Conservation (phyloP, 2,113 vertebrate species). For the Thinocorus orbignyianus region DNA sequence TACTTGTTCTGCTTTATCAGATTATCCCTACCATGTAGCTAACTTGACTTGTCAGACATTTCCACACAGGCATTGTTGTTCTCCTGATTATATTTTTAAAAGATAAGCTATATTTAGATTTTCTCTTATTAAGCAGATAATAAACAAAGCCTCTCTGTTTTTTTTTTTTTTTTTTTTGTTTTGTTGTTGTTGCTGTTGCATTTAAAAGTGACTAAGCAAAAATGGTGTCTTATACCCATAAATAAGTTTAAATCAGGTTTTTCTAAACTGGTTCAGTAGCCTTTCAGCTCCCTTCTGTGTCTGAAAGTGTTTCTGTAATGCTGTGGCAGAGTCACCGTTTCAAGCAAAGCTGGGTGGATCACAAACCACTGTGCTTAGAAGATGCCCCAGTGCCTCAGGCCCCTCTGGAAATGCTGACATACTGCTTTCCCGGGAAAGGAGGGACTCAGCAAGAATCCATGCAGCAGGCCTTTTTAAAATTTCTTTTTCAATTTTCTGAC, state of each 20-base stretch:
- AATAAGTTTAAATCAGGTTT: background rate
- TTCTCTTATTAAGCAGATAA: background rate
- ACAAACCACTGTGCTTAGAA: background rate
- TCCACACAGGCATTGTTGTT: background rate
- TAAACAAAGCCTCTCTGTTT: background rate
- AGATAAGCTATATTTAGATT: background rate
- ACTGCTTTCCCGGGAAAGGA: background rate
- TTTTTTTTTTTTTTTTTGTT: background rate
- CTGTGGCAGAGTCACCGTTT: background rate
- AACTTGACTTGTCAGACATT: background rate
- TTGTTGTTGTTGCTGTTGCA: background rate
- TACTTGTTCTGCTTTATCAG: background rate
- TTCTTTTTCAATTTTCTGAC: background rate
- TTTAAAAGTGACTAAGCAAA: background rate
- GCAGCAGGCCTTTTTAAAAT: background rate
- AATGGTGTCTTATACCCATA: background rate
- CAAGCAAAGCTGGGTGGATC: conserved; percentile 1
- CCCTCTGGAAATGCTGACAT: conserved; percentile 29
- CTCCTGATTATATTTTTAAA: background rate
- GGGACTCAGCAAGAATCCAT: background rate
- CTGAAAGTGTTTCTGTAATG: background rate
- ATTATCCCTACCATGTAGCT: background rate
- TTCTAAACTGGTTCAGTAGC: background rate
- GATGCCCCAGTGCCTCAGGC: background rate
- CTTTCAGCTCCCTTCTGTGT: background rate